Evolutionary conservation across 2,113 vertebrate species (phyloP).

Genomic region (Machaerirhynchus nigripectus): DNA sequence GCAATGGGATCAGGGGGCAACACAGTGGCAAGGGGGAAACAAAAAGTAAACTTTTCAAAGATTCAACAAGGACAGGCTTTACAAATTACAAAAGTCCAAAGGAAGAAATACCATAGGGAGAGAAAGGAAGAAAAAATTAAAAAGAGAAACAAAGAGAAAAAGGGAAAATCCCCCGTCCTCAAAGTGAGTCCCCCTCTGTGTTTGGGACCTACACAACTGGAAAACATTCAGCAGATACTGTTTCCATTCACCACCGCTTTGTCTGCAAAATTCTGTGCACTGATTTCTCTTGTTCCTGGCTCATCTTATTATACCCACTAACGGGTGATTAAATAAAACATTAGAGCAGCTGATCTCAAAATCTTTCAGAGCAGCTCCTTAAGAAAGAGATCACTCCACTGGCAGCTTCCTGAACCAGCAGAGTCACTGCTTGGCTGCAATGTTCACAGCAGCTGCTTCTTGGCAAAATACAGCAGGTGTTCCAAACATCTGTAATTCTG

Average conservation of each 20-base stretch:
- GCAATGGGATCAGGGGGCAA: slow-evolving; percentile 56
- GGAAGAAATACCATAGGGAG: neutral
- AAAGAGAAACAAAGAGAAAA: neutral
- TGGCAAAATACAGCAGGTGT: neutral
- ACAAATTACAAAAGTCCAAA: slow-evolving; percentile 5
- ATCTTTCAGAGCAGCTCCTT: neutral
- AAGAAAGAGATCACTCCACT: neutral
- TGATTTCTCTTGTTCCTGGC: neutral
- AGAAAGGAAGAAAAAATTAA: neutral
- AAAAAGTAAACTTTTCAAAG: slow-evolving; percentile 68
- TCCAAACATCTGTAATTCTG: neutral
- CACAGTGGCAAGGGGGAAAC: slow-evolving; percentile 61
- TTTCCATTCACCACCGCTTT: neutral
- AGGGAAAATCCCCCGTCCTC: neutral
- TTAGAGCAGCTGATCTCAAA: neutral
- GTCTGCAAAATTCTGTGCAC: neutral
- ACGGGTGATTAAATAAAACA: slow-evolving; percentile 13
- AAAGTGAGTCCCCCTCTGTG: neutral
- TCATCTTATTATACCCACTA: neutral
- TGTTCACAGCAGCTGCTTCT: neutral
- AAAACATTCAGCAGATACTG: neutral
- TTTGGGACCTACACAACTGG: neutral
- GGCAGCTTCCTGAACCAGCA: neutral
- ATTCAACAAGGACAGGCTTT: slow-evolving; percentile 43
- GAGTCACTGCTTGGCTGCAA: neutral